Evolutionary conservation across 2,888 invertebrate species (phyloP).

Genomic region (Galerucella nymphaeae): DNA sequence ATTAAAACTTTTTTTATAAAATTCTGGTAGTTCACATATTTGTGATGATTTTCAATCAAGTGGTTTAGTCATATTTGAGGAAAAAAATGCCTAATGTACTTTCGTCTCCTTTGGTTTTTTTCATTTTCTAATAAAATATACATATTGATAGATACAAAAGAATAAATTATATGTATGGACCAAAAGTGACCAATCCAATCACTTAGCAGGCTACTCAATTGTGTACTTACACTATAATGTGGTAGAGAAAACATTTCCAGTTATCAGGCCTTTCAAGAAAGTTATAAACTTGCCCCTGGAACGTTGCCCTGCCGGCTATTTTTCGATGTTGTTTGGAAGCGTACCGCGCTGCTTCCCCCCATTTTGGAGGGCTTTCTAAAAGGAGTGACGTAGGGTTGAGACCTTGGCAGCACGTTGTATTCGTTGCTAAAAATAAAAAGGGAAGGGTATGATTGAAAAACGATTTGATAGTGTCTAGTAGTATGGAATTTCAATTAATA

Average conservation of each 20-base stretch:
- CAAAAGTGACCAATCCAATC: neutral
- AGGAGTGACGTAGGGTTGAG: constrained; percentile 61
- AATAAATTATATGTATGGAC: too few relatives aligned
- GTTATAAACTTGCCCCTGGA: constrained; percentile 84
- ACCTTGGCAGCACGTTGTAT: constrained; percentile 57
- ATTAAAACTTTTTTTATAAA: too few relatives aligned
- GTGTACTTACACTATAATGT: constrained; percentile 80
- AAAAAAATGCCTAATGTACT: too few relatives aligned
- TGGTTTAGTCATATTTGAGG: too few relatives aligned
- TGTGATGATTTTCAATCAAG: too few relatives aligned
- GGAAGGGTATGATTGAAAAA: neutral
- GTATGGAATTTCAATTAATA: too few relatives aligned
- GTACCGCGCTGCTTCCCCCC: constrained; percentile 71
- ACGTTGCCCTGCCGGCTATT: constrained; percentile 73
- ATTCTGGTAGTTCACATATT: too few relatives aligned
- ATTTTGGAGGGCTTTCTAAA: constrained; percentile 66
- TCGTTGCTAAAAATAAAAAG: constrained; percentile 50
- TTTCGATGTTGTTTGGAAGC: constrained; percentile 73
- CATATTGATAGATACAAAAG: too few relatives aligned
- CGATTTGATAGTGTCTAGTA: too few relatives aligned
- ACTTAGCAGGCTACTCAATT: neutral
- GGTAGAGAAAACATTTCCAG: constrained; percentile 87
- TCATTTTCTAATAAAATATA: too few relatives aligned
- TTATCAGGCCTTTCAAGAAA: constrained; percentile 85
- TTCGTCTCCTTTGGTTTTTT: too few relatives aligned